Percentiles rank a stretch among this genome's conserved stretches.
These are phyloP conservation scores for Mirounga angustirostris DNA, from an alignment of 2,113 vertebrate genomes.

Conservation along the genomic window DNA sequence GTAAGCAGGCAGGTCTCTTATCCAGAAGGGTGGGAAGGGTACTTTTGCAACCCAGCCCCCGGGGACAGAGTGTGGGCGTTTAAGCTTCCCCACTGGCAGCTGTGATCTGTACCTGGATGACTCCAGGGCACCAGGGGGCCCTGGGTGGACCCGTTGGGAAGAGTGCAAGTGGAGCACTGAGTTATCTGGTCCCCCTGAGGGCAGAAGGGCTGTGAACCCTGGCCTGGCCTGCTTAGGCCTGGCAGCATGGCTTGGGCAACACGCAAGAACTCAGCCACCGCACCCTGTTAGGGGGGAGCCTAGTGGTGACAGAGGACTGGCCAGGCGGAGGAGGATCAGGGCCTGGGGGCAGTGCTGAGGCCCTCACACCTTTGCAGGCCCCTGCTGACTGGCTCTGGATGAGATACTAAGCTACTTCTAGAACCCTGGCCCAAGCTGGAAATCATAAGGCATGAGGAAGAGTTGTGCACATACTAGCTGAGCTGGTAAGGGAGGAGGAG, in stretches of 20 bases:
- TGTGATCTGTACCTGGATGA: not conserved
- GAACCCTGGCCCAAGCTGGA: not conserved
- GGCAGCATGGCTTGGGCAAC: not conserved
- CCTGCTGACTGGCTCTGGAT: constrained; percentile 15
- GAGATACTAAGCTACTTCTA: constrained; percentile 11
- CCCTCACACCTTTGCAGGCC: not conserved
- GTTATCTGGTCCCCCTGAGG: not conserved
- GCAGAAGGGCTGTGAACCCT: not conserved
- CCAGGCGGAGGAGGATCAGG: not conserved
- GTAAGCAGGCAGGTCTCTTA: not conserved
- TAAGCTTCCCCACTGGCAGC: not conserved
- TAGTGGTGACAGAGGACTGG: not conserved
- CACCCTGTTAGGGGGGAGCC: constrained; percentile 25
- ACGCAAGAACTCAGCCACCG: not conserved
- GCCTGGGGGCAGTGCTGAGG: not conserved
- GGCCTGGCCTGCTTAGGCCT: constrained; percentile 32
- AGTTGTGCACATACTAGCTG: not conserved
- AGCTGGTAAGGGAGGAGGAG: constrained; percentile 26
- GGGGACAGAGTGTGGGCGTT: not conserved
- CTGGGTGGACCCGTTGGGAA: not conserved
- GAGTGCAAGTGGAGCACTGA: not conserved
- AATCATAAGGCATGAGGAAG: not conserved
- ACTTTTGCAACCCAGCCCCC: not conserved
- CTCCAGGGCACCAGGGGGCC: not conserved
- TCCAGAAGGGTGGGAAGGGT: not conserved